phyloP scores from a whole-genome alignment of 2,797 vertebrate species.

The Myiotriccus ornatus region DNA sequence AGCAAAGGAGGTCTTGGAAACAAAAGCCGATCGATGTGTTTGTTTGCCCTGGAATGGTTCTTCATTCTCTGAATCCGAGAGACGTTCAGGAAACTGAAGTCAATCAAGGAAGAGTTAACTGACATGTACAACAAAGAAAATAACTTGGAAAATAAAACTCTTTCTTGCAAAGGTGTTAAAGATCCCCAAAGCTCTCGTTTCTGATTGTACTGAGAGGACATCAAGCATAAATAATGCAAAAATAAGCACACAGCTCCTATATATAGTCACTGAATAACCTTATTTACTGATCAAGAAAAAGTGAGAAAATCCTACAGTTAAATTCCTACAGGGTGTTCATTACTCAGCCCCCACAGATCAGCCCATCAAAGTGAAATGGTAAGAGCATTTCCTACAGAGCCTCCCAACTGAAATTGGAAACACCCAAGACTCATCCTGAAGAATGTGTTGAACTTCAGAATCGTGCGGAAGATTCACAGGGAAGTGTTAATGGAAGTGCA shows the following conservation, averaged over 20 bases:
- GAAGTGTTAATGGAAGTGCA: neutral
- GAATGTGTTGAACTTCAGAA: neutral
- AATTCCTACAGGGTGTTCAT: neutral
- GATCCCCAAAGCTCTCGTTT: neutral
- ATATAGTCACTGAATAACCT: neutral
- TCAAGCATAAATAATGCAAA: neutral
- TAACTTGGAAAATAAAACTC: neutral
- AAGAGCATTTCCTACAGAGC: neutral
- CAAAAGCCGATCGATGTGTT: constrained; percentile 86
- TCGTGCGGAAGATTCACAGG: fast-evolving
- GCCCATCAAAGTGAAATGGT: neutral
- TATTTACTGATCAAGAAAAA: neutral
- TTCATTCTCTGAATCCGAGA: constrained; percentile 96
- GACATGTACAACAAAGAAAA: neutral
- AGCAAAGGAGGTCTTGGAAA: constrained; percentile 84
- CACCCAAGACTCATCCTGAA: neutral
- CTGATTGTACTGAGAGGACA: neutral
- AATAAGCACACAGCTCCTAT: neutral
- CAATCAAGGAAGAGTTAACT: constrained; percentile 48
- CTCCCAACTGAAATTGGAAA: neutral
- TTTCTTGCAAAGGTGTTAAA: neutral
- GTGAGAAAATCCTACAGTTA: neutral
- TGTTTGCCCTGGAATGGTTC: constrained; percentile 86
- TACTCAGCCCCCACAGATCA: neutral
- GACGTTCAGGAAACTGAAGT: constrained; percentile 79